These are phyloP conservation scores for Camelus dromedarius DNA, from an alignment of 2,113 vertebrate species.

Conservation along the genomic window DNA sequence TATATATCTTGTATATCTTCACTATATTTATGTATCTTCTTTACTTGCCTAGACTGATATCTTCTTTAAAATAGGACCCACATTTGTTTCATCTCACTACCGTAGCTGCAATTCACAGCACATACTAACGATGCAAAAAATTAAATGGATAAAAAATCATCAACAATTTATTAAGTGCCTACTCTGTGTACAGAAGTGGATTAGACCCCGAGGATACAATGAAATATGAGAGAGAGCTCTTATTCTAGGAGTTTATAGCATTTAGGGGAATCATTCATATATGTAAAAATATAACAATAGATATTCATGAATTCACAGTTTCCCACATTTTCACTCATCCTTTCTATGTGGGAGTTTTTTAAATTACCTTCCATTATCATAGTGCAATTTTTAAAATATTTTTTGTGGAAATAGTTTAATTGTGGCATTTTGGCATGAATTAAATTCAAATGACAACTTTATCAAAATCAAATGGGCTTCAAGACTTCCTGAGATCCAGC, in stretches of 20 bases:
- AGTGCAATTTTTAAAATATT: neutral
- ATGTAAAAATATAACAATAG: neutral
- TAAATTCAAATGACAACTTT: neutral
- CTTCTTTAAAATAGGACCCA: neutral
- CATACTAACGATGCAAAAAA: neutral
- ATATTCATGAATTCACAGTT: neutral
- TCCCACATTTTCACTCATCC: neutral
- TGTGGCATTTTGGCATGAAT: constrained; percentile 16
- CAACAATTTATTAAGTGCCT: neutral
- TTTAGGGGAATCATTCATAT: neutral
- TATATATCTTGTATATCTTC: neutral
- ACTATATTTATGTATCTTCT: neutral
- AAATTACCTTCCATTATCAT: neutral
- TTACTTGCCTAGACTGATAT: neutral
- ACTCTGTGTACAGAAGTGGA: neutral
- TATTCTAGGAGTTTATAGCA: neutral
- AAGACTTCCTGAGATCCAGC: neutral
- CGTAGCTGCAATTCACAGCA: neutral
- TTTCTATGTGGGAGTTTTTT: constrained; percentile 19
- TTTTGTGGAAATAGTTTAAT: neutral
- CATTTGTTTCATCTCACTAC: neutral
- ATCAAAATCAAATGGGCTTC: neutral
- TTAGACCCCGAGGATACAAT: neutral
- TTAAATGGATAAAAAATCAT: neutral
- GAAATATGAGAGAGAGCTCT: neutral